These are phyloP conservation scores for Adela reaumurella DNA, from an alignment of 2,888 invertebrate species.

Conservation along the genomic window DNA sequence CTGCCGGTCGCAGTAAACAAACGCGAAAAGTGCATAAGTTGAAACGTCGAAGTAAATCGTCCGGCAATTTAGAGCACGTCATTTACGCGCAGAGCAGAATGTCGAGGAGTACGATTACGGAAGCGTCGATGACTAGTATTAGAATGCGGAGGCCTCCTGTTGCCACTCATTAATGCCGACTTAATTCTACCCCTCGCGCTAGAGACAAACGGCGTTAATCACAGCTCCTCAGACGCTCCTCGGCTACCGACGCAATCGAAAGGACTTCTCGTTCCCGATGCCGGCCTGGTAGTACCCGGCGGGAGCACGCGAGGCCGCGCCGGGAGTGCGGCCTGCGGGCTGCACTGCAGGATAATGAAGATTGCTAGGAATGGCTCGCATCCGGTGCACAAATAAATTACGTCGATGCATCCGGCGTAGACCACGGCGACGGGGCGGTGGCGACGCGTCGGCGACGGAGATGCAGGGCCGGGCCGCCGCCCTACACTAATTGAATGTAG, in stretches of 20 bases:
- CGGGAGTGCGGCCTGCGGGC: conserved; percentile 19
- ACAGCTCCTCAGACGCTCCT: too few species aligned
- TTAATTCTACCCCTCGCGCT: not conserved
- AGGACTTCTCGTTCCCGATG: not conserved
- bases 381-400: conserved; percentile 20
- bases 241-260: not conserved
- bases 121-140: too few species aligned
- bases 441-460: not conserved
- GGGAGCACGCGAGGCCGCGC: not conserved
- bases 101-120: too few species aligned
- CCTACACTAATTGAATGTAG: conserved; percentile 29
- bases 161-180: not conserved
- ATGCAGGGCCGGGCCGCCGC: too few species aligned
- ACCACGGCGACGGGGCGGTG: too few species aligned
- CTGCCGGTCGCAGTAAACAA: too few species aligned
- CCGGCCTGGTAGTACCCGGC: not conserved
- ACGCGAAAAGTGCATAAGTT: too few species aligned
- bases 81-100: too few species aligned
- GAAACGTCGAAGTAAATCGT: too few species aligned
- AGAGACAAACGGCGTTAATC: not conserved
- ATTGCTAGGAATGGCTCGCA: conserved; percentile 32
- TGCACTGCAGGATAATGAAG: conserved; percentile 23
- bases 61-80: too few species aligned
- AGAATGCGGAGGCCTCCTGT: too few species aligned
- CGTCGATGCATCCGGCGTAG: conserved; percentile 2